phyloP scores from a whole-genome alignment of 2,113 vertebrate genomes.

The Sterna hirundo region DNA sequence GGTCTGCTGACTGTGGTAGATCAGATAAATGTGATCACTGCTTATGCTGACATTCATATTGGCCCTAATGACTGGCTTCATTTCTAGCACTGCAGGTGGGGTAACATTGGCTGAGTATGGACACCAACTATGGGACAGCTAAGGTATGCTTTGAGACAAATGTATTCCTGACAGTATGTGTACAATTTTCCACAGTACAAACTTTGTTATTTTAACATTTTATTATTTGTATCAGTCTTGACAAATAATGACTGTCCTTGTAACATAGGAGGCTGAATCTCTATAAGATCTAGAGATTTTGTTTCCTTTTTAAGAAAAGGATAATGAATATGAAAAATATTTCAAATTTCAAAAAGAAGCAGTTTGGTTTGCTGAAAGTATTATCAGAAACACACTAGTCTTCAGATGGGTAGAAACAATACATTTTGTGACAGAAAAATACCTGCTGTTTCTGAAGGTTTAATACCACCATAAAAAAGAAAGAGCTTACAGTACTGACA shows the following conservation, averaged over 20 bases:
- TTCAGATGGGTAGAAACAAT: background rate
- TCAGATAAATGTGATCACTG: background rate
- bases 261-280: conserved; percentile 43
- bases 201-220: conserved; percentile 39
- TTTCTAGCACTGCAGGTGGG: background rate
- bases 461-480: background rate
- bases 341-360: background rate
- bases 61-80: background rate
- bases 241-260: conserved; percentile 17
- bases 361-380: background rate
- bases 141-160: background rate
- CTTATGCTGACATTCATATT: background rate
- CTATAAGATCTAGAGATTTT: conserved; percentile 5
- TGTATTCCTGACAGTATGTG: background rate
- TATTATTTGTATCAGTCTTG: background rate
- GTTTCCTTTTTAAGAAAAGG: conserved; percentile 52
- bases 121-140: background rate
- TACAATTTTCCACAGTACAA: background rate
- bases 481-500: background rate
- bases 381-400: conserved; percentile 6
- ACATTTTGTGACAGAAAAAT: background rate
- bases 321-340: background rate
- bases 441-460: background rate
- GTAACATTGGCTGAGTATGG: background rate
- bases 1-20: background rate